Conservation (phyloP, 2,113 vertebrate genomes). For the Oriolus oriolus region DNA sequence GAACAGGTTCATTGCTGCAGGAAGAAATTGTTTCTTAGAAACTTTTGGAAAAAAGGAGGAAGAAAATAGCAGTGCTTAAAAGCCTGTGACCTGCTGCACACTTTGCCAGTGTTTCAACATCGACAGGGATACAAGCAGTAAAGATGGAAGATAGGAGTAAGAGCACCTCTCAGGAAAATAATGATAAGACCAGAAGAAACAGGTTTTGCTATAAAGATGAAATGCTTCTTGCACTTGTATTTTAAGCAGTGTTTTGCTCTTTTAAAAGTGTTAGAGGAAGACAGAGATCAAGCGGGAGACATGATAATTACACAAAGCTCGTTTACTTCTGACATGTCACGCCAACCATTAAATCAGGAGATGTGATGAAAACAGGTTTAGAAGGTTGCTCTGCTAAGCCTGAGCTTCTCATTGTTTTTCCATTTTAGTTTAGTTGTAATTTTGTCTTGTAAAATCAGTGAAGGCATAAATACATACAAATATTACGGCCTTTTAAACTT, state of each 20-base stretch:
- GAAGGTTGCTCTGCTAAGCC: background rate
- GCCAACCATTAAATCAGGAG: background rate
- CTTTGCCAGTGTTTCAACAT: background rate
- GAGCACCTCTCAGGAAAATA: background rate
- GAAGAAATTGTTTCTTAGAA: conserved; percentile 5
- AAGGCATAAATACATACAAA: background rate
- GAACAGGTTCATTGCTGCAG: background rate
- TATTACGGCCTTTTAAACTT: background rate
- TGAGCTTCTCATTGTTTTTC: background rate
- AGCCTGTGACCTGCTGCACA: background rate
- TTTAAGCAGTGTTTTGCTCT: background rate
- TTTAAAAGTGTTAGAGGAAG: background rate
- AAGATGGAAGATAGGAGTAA: background rate
- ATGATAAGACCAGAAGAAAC: background rate
- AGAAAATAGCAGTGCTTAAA: background rate
- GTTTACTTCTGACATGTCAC: background rate
- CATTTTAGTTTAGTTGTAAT: background rate
- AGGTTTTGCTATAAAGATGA: background rate
- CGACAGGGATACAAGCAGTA: background rate
- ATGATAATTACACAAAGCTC: background rate
- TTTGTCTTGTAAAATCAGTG: background rate
- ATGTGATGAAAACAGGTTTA: background rate
- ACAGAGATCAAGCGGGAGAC: background rate
- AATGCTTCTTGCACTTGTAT: background rate
- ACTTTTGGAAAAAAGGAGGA: background rate